Evolutionary conservation across 2,888 invertebrate species (phyloP).

Genomic region (Onchidella celtica): DNA sequence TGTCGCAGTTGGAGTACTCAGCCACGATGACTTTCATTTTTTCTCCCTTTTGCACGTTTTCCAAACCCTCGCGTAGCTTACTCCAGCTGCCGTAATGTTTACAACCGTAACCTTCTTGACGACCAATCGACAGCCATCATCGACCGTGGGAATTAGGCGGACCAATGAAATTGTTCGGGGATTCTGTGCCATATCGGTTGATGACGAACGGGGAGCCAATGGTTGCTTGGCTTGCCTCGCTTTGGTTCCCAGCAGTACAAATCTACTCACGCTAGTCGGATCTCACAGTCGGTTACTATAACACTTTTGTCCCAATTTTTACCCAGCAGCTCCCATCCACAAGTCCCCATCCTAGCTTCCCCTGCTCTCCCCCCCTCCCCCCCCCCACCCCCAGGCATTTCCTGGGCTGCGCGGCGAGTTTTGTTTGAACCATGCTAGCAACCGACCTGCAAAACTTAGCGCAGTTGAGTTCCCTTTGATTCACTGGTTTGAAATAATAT

Average conservation of each 20-base stretch:
- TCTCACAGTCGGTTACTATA: too few relatives aligned
- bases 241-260: conserved; percentile 10
- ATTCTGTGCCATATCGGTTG: conserved; percentile 16
- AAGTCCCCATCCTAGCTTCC: background rate
- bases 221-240: background rate
- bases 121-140: conserved; percentile 26
- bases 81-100: conserved; percentile 39
- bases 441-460: too few relatives aligned
- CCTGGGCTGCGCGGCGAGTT: background rate
- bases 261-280: background rate
- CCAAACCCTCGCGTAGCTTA: background rate
- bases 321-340: background rate
- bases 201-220: conserved; percentile 39
- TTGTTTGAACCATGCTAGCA: background rate
- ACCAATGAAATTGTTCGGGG: conserved; percentile 24
- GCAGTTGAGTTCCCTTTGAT: too few relatives aligned
- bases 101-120: background rate
- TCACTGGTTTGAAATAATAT: too few relatives aligned
- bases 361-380: background rate
- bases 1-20: background rate
- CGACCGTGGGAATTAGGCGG: conserved; percentile 13
- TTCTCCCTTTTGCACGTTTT: background rate
- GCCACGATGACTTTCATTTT: conserved; percentile 1
- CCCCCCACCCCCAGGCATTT: background rate
- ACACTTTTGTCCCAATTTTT: background rate